Conservation (phyloP, 2,888 invertebrate genomes). For the Acanthosoma haemorrhoidale region DNA sequence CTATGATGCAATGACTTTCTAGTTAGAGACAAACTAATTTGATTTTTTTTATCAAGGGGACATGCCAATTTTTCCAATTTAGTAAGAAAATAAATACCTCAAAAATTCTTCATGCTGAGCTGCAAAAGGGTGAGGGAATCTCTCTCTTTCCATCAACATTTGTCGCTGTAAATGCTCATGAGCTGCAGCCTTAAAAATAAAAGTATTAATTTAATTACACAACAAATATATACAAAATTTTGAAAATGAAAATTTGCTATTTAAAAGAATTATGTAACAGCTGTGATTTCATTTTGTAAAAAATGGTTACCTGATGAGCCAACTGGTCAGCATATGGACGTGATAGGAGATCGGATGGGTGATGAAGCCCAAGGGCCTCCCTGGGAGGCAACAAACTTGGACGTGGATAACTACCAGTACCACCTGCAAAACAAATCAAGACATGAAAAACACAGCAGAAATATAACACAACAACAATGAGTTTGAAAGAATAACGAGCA, state of each 20-base stretch:
- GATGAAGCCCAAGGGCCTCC: slow-evolving; percentile 62
- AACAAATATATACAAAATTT: background rate
- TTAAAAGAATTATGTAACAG: background rate
- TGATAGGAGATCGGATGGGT: slow-evolving; percentile 67
- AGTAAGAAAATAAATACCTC: slow-evolving; percentile 49
- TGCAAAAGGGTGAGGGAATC: slow-evolving; percentile 60
- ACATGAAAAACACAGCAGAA: background rate
- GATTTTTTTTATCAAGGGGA: too few relatives aligned
- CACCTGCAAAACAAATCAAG: slow-evolving; percentile 46
- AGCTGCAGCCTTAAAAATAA: slow-evolving; percentile 50
- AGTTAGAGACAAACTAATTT: too few relatives aligned
- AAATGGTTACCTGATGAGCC: slow-evolving; percentile 59
- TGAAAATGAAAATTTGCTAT: background rate
- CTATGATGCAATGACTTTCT: too few relatives aligned
- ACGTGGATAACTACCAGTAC: slow-evolving; percentile 56
- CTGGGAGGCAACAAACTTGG: slow-evolving; percentile 57
- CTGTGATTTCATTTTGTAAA: too few relatives aligned
- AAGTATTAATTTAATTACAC: background rate
- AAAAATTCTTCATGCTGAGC: slow-evolving; percentile 64
- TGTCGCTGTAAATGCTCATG: slow-evolving; percentile 83
- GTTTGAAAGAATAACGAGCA: background rate
- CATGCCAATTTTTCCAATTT: too few relatives aligned
- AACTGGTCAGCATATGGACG: slow-evolving; percentile 77
- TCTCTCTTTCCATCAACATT: slow-evolving; percentile 74
- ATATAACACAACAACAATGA: background rate